Evolutionary conservation across 1,140 invertebrate genomes (phyloP), one percentile per base, ranked within the genome.

Genomic region (Drosophila parabipectinata): DNA sequence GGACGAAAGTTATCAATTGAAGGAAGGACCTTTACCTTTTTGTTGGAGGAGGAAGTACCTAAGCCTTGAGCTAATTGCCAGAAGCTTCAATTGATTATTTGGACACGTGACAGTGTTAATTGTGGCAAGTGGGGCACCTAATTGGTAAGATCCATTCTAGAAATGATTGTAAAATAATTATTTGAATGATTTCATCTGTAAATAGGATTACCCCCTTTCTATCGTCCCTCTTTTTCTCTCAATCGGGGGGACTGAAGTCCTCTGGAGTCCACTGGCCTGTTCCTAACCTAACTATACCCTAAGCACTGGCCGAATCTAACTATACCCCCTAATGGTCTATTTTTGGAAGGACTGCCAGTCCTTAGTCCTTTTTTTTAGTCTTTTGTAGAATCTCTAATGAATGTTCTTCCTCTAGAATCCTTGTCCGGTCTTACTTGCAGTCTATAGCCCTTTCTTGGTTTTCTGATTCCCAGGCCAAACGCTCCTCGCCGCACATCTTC

Each of bases 401-500:
- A 21, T 3, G 21, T 51, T 32, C 37, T 10, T n/a, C 48, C 6
- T 34, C 18, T 52, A 21, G 3, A 14, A 10, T 32, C 34, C 34
- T 37, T 10, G 9, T 32, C 32, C 18, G 18, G 18, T 18, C 18
- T 18, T 18, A 1, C 32, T 32, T n/a, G 6, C 14, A 2, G 5
- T n/a, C 41, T 6, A 6, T 44, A 14, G 4, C 39, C n/a, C 4
- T 14, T 14, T 4, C 39, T 14, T 9, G 10, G 8, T 30, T 30
- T 34, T 34, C 10, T 9, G 10, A n/a, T 18, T 15, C 5, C 41
- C 47, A 89, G 84, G 76, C 88, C 79, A 67, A 93, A 79, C 87
- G 87, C 54, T 78, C 90, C 55, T 93, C 93, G 61, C 92, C 92
- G 50, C 91, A 92, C 67, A 92, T 92, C 59, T 93, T 92, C 62